Percentiles rank a stretch among this genome's conserved stretches.
These are phyloP conservation scores for Notospermus geniculatus DNA, from an alignment of 1,140 invertebrate genomes.

Conservation along the genomic window DNA sequence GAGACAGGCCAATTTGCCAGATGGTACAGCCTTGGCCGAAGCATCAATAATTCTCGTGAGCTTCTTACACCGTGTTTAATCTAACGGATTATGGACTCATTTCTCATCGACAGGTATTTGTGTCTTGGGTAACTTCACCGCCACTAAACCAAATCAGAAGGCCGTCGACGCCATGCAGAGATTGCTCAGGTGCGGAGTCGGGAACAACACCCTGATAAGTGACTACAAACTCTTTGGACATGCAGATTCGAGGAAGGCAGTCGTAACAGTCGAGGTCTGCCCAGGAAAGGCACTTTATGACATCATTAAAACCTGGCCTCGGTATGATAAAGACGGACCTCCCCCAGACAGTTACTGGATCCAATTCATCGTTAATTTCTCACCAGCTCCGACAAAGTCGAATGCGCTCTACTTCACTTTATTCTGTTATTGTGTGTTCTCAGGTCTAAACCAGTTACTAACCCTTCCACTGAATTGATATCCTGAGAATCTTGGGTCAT, in stretches of 20 bases:
- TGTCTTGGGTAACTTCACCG: slow-evolving; percentile 63
- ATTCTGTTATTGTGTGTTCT: too few relatives aligned
- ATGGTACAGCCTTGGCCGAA: not conserved
- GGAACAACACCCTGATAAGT: slow-evolving; percentile 21
- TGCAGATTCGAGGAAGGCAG: slow-evolving; percentile 26
- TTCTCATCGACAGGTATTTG: slow-evolving; percentile 55
- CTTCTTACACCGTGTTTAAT: not conserved
- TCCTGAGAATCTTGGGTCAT: too few relatives aligned
- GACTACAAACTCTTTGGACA: slow-evolving; percentile 33
- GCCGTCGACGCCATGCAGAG: slow-evolving; percentile 27
- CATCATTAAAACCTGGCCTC: slow-evolving; percentile 60
- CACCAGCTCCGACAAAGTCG: too few relatives aligned
- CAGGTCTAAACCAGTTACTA: too few relatives aligned
- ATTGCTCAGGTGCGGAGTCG: slow-evolving; percentile 29
- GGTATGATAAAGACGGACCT: too few relatives aligned
- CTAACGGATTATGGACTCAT: not conserved
- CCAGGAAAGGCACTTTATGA: slow-evolving; percentile 54
- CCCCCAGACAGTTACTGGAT: too few relatives aligned
- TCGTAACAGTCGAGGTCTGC: slow-evolving; percentile 32
- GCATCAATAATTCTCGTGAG: not conserved
- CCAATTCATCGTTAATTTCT: too few relatives aligned
- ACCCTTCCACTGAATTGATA: too few relatives aligned
- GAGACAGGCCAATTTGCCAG: too few relatives aligned
- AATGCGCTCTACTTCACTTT: too few relatives aligned
- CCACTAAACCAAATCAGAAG: slow-evolving; percentile 22